Evolutionary conservation across 2,888 invertebrate species (phyloP).

Genomic region (Papilio gigon): DNA sequence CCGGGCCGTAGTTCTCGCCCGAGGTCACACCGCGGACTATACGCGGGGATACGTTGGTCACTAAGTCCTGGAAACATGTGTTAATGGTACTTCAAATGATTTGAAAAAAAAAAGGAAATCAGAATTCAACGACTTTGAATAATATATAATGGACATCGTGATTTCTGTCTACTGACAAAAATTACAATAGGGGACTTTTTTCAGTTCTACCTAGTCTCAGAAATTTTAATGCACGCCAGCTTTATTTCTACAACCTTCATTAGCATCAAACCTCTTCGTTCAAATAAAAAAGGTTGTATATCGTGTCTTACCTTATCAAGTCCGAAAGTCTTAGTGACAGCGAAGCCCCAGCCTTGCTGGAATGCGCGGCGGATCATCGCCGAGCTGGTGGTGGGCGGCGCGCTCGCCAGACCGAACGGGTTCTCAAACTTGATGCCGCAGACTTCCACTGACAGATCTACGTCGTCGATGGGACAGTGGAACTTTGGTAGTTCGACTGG

Average conservation of each 20-base stretch:
- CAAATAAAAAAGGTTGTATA: neutral
- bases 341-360: slow-evolving; percentile 98
- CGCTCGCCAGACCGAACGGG: slow-evolving; percentile 98
- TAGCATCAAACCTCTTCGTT: neutral
- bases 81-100: neutral
- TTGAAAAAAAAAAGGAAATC: no score
- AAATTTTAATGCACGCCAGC: no score
- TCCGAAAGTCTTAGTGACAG: slow-evolving; percentile 98
- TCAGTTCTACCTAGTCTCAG: no score
- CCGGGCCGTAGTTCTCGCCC: slow-evolving; percentile 95
- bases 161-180: neutral
- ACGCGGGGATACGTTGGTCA: slow-evolving; percentile 98
- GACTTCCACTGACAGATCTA: slow-evolving; percentile 95
- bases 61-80: slow-evolving; percentile 86
- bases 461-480: slow-evolving; percentile 94
- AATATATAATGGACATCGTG: neutral
- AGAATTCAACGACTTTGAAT: no score
- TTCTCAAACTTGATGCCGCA: slow-evolving; percentile 97
- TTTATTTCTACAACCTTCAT: no score
- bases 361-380: slow-evolving; percentile 98
- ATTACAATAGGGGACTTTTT: neutral
- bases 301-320: slow-evolving; percentile 89
- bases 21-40: slow-evolving; percentile 97
- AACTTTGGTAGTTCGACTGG: slow-evolving; percentile 93
- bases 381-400: slow-evolving; percentile 96